These are phyloP conservation scores for Dasypus novemcinctus DNA, from an alignment of 2,113 vertebrate genomes.

Conservation along the genomic window DNA sequence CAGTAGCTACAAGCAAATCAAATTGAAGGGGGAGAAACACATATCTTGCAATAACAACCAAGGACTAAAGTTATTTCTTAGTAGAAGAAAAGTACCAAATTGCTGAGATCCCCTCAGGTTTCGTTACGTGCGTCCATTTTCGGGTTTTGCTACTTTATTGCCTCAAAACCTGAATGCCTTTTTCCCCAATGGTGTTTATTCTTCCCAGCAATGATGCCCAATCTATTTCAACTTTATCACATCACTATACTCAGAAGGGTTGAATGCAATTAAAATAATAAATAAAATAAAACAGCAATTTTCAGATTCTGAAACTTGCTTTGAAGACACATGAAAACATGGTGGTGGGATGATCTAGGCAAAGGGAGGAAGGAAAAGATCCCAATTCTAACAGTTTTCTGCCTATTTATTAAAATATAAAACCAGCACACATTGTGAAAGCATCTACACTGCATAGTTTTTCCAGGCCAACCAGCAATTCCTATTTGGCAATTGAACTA, in stretches of 20 bases:
- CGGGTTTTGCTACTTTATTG: slow-evolving; percentile 54
- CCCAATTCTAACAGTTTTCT: neutral
- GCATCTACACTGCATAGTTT: neutral
- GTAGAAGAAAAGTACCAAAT: slow-evolving; percentile 15
- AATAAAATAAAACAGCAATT: slow-evolving; percentile 2
- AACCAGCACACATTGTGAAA: neutral
- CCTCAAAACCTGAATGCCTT: slow-evolving; percentile 35
- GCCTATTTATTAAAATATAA: neutral
- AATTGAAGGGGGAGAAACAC: slow-evolving; percentile 11
- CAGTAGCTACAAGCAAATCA: neutral
- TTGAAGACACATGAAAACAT: neutral
- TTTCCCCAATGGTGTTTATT: slow-evolving; percentile 18
- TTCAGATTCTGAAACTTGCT: slow-evolving; percentile 29
- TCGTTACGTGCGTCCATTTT: slow-evolving; percentile 54
- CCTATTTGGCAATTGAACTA: slow-evolving; percentile 4
- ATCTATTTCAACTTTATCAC: slow-evolving; percentile 59
- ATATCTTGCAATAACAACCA: slow-evolving; percentile 38
- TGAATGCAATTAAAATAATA: slow-evolving; percentile 42
- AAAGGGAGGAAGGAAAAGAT: neutral
- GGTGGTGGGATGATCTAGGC: neutral
- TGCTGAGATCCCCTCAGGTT: slow-evolving; percentile 49
- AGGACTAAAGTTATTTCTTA: slow-evolving; percentile 46
- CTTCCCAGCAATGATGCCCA: neutral
- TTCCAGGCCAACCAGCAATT: neutral
- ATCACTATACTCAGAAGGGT: slow-evolving; percentile 39